Percentiles rank a stretch among this genome's conserved stretches.
phyloP scores from a whole-genome alignment of 2,113 vertebrate species.

The Isurus oxyrinchus region DNA sequence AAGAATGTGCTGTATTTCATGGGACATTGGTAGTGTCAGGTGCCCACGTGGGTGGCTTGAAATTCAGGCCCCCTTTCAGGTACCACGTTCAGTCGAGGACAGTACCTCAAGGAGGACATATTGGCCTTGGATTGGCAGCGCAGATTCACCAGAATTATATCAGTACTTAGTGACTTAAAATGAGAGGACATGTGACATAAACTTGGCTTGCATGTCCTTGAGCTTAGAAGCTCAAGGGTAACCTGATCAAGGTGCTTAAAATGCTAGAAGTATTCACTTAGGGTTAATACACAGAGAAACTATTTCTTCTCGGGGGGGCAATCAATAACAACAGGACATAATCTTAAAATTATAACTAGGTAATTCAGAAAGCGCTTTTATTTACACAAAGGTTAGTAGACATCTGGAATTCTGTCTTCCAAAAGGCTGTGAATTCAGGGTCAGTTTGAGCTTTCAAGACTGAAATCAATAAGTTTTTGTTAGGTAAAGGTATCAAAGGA shows the following conservation, averaged over 20 bases:
- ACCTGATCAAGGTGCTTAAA: not conserved
- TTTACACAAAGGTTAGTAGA: too few relatives aligned
- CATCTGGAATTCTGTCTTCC: too few relatives aligned
- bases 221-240: not conserved
- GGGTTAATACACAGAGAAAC: not conserved
- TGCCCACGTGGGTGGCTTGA: too few relatives aligned
- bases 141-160: not conserved
- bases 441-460: too few relatives aligned
- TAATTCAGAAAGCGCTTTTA: too few relatives aligned
- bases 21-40: too few relatives aligned
- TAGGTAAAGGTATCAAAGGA: too few relatives aligned
- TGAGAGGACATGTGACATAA: not conserved
- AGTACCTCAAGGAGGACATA: not conserved
- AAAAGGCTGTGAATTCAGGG: too few relatives aligned
- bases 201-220: not conserved
- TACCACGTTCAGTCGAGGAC: not conserved
- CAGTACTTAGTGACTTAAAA: not conserved
- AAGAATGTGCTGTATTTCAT: too few relatives aligned
- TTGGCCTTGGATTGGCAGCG: not conserved
- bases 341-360: too few relatives aligned
- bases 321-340: too few relatives aligned
- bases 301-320: not conserved
- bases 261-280: not conserved
- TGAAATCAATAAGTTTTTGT: too few relatives aligned
- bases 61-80: not conserved